A percentile compares a stretch with the other conserved stretches of the same genome.
These are phyloP conservation scores for Echinometra lucunter DNA, from an alignment of 53 echinoderm and acorn worm species.

Conservation along the genomic window DNA sequence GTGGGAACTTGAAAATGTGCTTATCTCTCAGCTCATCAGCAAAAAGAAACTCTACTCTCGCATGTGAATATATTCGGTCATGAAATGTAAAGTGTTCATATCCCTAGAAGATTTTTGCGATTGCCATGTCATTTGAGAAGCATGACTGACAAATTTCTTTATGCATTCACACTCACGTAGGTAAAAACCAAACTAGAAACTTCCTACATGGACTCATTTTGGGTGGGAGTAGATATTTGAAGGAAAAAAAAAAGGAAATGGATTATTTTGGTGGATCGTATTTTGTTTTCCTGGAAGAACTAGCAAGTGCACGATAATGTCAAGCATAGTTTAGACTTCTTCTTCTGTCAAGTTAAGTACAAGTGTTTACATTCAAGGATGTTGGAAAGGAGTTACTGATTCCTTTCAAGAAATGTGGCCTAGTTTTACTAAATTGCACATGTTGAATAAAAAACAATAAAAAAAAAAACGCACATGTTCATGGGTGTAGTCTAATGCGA, in stretches of 20 bases:
- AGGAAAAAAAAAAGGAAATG: constrained; percentile 1
- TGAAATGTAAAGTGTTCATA: not conserved
- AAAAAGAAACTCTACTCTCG: not conserved
- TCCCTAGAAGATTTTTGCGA: not conserved
- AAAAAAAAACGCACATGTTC: too few species aligned
- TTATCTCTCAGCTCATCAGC: not conserved
- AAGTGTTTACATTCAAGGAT: not conserved
- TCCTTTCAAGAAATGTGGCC: not conserved
- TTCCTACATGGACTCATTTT: not conserved
- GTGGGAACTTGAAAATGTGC: not conserved
- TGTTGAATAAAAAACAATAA: too few species aligned
- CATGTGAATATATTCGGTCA: not conserved
- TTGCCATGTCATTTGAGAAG: not conserved
- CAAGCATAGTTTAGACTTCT: not conserved
- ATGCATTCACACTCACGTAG: not conserved
- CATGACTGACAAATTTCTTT: not conserved
- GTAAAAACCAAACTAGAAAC: constrained; percentile 16
- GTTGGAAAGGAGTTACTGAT: not conserved
- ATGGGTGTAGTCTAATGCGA: too few species aligned
- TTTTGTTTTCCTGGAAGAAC: not conserved
- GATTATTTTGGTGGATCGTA: constrained; percentile 28
- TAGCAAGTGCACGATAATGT: not conserved
- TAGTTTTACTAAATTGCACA: not conserved
- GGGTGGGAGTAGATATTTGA: constrained; percentile 32
- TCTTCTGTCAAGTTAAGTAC: not conserved